Conservation (phyloP, 1,140 invertebrate species). For the Drosophila dunni region DNA sequence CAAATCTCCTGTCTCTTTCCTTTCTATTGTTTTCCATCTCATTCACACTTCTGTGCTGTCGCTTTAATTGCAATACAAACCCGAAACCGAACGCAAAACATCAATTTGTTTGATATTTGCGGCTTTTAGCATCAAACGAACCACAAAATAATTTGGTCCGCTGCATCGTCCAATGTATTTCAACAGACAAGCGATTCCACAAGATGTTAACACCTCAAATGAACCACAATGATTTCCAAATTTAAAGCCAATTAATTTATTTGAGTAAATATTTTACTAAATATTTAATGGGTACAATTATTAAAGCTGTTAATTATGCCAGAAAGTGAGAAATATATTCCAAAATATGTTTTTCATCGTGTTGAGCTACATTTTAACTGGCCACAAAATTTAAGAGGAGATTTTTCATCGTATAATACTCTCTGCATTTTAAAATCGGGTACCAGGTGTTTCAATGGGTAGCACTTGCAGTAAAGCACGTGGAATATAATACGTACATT, state of each 20-base stretch:
- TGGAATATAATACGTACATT: no score
- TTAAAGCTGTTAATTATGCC: no score
- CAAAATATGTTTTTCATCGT: no score
- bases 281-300: no score
- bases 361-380: no score
- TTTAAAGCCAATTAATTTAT: neutral
- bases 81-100: neutral
- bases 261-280: no score
- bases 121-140: slow-evolving; percentile 1
- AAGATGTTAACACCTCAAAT: slow-evolving; percentile 1
- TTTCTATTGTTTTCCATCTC: neutral
- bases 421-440: no score
- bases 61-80: slow-evolving; percentile 24
- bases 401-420: no score
- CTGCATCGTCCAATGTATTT: neutral
- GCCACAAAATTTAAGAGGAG: no score
- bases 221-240: neutral
- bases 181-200: neutral
- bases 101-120: slow-evolving; percentile 16
- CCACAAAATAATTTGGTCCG: slow-evolving; percentile 12
- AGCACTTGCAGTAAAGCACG: no score
- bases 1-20: neutral
- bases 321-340: no score
- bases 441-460: no score
- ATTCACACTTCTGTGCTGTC: slow-evolving; percentile 13